Base-by-base conservation (phyloP, 2,888 invertebrate species). In the Embidobia sp. region DNA sequence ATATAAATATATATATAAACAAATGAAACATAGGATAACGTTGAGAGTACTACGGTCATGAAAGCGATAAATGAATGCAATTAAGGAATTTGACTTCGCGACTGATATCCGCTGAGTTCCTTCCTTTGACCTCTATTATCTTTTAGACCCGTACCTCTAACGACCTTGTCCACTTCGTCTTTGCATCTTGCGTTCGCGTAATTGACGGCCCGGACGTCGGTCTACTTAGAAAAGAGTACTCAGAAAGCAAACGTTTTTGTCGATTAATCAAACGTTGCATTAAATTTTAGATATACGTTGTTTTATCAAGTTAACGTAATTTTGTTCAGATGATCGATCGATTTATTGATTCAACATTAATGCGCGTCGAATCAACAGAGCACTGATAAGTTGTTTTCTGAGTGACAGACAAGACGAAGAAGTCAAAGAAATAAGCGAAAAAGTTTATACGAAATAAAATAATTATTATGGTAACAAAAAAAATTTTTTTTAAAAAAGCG, bases 21-120 rank as follows among this genome's bases (percentile, higher is more conserved):
- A 66, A 83, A 80, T 82, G 83, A 85, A 86, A 85, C 81, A 84
- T 86, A 88, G 85, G 82, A 81, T 87, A 86, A 83, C 81, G 81
- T 85, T 82, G 80, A 84, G 74, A 69, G 74, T 82, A 82, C 66
- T 78, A 79, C 73, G 81, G 70, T 79, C 81, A 82, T 72, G 76
- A 79, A 81, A 61, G 66, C 79, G 83, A 81, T 64, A 78, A 79
- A 42, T 74, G 72, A 72, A 80, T 70, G 76, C 69, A 75, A 70
- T 57, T 69, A 79, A 79, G 78, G 78, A 72, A 80, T 66, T 66
- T 70, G 49, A 72, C 63, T 46, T 53, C 29, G 59, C 59, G 55
- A 48, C 49, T 31, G 59, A 67, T 51, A 55, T 42, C 42, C 48
- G 67, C 63, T 15, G 18, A 49, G 51, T 64, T 70, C 57, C 55